phyloP scores from a whole-genome alignment of 2,113 vertebrate genomes.

The Pogona vitticeps region DNA sequence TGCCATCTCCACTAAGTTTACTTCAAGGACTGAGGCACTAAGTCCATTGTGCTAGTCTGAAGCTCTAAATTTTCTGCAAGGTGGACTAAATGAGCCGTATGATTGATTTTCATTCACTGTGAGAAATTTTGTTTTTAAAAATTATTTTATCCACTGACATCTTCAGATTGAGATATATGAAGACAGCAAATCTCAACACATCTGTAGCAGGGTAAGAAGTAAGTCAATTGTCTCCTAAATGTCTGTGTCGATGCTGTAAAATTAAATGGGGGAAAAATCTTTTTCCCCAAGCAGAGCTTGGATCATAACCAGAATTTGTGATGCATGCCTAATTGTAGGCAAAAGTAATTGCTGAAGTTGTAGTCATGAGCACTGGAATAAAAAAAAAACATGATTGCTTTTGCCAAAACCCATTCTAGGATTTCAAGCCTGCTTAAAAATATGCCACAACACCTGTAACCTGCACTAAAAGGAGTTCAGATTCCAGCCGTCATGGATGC shows the following conservation, averaged over 20 bases:
- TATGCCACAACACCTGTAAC: neutral
- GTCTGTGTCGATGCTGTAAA: neutral
- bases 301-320: slow-evolving; percentile 6
- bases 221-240: slow-evolving; percentile 1
- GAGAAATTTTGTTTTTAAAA: neutral
- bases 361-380: neutral
- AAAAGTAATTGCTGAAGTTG: neutral
- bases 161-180: neutral
- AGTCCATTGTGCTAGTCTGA: neutral
- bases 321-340: neutral
- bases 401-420: neutral
- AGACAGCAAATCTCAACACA: neutral
- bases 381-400: neutral
- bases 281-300: neutral
- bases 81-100: neutral
- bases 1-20: neutral
- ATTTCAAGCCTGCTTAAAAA: neutral
- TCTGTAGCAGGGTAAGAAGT: neutral
- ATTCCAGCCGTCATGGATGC: neutral
- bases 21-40: neutral
- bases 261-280: neutral
- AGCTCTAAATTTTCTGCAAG: neutral
- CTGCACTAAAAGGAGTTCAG: neutral
- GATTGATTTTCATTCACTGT: neutral
- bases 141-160: neutral